Evolutionary conservation across 2,888 invertebrate genomes (phyloP).

Genomic region (Zaprionus lineosus): DNA sequence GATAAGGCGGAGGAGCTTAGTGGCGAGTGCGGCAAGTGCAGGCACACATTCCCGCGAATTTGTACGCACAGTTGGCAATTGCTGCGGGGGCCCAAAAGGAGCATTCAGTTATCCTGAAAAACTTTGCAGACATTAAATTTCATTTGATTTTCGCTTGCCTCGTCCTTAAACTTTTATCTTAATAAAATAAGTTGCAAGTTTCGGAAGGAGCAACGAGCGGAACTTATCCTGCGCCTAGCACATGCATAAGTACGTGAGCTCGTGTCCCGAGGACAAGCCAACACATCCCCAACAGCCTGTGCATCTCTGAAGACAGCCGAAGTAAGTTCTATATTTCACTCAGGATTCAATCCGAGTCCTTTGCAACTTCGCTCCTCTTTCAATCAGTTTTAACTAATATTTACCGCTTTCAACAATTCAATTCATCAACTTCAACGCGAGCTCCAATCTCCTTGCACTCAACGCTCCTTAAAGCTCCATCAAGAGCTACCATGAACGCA

Average conservation of each 20-base stretch:
- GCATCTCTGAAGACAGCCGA: too few species aligned
- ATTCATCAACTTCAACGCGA: neutral
- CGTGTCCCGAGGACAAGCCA: too few species aligned
- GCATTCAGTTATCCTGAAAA: slow-evolving; percentile 53
- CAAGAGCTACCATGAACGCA: slow-evolving; percentile 9
- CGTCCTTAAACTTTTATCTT: slow-evolving; percentile 70
- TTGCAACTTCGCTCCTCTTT: too few species aligned
- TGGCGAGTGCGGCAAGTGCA: slow-evolving; percentile 51
- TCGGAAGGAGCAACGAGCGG: slow-evolving; percentile 4
- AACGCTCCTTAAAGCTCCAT: slow-evolving; percentile 25
- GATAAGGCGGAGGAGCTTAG: neutral
- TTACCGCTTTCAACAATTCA: neutral
- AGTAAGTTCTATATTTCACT: too few species aligned
- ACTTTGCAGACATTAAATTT: slow-evolving; percentile 78
- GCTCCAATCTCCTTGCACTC: slow-evolving; percentile 10
- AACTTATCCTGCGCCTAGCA: slow-evolving; percentile 35
- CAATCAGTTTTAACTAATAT: neutral
- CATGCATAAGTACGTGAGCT: slow-evolving; percentile 24
- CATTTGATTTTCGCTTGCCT: slow-evolving; percentile 62
- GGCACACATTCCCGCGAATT: slow-evolving; percentile 46
- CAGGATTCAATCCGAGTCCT: too few species aligned
- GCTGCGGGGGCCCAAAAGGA: slow-evolving; percentile 38
- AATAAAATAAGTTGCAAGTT: slow-evolving; percentile 77
- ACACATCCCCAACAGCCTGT: too few species aligned
- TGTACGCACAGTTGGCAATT: slow-evolving; percentile 18